These are phyloP conservation scores for Antedon mediterranea DNA, from an alignment of 53 echinoderm and acorn worm genomes.

Conservation along the genomic window DNA sequence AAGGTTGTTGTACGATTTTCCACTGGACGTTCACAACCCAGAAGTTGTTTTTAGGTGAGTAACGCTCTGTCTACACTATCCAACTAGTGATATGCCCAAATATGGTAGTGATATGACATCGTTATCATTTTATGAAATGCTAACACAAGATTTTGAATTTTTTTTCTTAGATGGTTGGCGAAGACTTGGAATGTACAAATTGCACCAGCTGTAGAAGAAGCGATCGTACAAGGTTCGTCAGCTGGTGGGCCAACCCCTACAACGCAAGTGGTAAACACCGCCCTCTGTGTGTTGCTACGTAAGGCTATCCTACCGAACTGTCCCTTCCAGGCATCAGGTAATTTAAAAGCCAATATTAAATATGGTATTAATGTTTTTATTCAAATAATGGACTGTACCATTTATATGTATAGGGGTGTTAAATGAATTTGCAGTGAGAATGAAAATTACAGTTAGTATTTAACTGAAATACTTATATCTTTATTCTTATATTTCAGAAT, in stretches of 20 bases:
- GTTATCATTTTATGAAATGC: too few relatives aligned
- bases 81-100: too few relatives aligned
- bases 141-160: background rate
- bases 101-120: background rate
- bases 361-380: too few relatives aligned
- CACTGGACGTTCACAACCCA: constrained; percentile 52
- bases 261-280: constrained; percentile 60
- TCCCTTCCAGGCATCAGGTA: constrained; percentile 65
- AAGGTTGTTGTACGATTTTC: constrained; percentile 78
- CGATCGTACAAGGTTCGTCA: constrained; percentile 35
- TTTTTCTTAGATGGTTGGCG: constrained; percentile 58
- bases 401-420: too few relatives aligned
- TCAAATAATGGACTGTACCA: too few relatives aligned
- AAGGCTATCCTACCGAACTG: constrained; percentile 84
- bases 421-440: too few relatives aligned
- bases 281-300: constrained; percentile 91
- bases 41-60: constrained; percentile 58
- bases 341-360: too few relatives aligned
- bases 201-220: constrained; percentile 77
- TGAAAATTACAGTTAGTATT: too few relatives aligned
- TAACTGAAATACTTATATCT: too few relatives aligned
- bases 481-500: constrained; percentile 19
- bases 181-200: constrained; percentile 85
- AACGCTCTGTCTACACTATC: too few relatives aligned
- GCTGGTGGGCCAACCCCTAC: constrained; percentile 19